Percentiles rank a stretch among this genome's conserved stretches.
Evolutionary conservation across 2,797 vertebrate species (phyloP).

Genomic region (Pteropus rufus): DNA sequence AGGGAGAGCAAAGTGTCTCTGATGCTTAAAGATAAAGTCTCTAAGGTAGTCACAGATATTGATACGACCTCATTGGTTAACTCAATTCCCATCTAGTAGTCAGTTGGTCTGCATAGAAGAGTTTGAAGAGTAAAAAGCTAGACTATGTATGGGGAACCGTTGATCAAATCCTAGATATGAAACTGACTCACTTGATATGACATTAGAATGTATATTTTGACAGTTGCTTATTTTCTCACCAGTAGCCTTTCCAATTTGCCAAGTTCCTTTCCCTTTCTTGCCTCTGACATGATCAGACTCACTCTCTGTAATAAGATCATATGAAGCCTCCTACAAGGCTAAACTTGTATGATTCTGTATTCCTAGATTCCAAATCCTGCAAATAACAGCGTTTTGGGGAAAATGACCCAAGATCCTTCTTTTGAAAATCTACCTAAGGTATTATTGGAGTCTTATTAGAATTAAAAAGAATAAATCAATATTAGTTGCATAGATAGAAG

Average conservation of each 20-base stretch:
- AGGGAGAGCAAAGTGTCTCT: not conserved
- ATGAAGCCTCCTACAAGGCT: not conserved
- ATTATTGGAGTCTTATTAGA: not conserved
- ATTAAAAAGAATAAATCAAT: conserved; percentile 33
- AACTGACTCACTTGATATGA: not conserved
- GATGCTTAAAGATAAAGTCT: not conserved
- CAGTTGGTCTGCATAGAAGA: not conserved
- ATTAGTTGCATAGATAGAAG: not conserved
- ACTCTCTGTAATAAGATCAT: not conserved
- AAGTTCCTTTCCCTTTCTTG: not conserved
- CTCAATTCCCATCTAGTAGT: not conserved
- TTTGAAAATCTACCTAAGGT: not conserved
- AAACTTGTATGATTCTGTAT: not conserved
- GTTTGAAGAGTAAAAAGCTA: not conserved
- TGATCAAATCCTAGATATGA: not conserved
- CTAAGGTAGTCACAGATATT: not conserved
- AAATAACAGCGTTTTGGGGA: not conserved
- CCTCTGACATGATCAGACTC: not conserved
- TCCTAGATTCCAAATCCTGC: not conserved
- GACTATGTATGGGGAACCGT: not conserved
- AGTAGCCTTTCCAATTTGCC: not conserved
- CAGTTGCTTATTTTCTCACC: not conserved
- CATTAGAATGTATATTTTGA: not conserved
- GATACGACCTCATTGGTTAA: not conserved
- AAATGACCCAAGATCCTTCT: conserved; percentile 5